Evolutionary conservation across 2,113 vertebrate genomes (phyloP).

Genomic region (Phrynocephalus versicolor): DNA sequence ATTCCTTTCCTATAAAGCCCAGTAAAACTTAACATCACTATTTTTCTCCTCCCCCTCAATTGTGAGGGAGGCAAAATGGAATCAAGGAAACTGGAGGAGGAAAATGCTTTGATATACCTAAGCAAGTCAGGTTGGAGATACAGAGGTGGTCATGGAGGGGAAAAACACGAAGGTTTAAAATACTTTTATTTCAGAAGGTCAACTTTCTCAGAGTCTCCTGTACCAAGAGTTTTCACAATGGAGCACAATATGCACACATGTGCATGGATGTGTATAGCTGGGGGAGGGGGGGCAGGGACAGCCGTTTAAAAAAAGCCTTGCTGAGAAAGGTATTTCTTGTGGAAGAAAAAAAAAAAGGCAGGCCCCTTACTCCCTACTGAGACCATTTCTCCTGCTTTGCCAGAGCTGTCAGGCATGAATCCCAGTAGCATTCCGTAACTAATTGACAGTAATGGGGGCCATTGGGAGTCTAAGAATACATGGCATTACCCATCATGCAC

Average conservation of each 20-base stretch:
- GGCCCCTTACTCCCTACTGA: conserved; percentile 81
- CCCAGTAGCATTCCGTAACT: conserved; percentile 84
- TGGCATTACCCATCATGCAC: conserved; percentile 73
- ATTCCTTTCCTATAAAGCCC: not conserved
- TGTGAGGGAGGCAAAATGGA: conserved; percentile 14
- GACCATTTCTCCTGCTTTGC: conserved; percentile 84
- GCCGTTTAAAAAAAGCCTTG: conserved; percentile 68
- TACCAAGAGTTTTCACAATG: conserved; percentile 56
- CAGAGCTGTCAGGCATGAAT: conserved; percentile 84
- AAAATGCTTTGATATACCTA: conserved; percentile 26
- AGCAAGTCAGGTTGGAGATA: conserved; percentile 18
- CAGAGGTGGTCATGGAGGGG: conserved; percentile 4
- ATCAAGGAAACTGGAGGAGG: conserved; percentile 39
- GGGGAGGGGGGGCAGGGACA: conserved; percentile 38
- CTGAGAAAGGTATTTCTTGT: conserved; percentile 83
- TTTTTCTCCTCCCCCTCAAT: not conserved
- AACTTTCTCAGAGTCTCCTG: conserved; percentile 27
- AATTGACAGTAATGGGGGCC: conserved; percentile 85
- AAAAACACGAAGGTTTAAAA: conserved; percentile 29
- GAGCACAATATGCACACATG: conserved; percentile 13
- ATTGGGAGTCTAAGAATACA: conserved; percentile 81
- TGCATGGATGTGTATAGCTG: conserved; percentile 36
- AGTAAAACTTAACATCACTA: conserved; percentile 3
- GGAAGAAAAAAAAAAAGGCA: conserved; percentile 71
- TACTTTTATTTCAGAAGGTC: conserved; percentile 20